Evolutionary conservation across 2,888 invertebrate species (phyloP).

Genomic region (Stramonita haemastoma): DNA sequence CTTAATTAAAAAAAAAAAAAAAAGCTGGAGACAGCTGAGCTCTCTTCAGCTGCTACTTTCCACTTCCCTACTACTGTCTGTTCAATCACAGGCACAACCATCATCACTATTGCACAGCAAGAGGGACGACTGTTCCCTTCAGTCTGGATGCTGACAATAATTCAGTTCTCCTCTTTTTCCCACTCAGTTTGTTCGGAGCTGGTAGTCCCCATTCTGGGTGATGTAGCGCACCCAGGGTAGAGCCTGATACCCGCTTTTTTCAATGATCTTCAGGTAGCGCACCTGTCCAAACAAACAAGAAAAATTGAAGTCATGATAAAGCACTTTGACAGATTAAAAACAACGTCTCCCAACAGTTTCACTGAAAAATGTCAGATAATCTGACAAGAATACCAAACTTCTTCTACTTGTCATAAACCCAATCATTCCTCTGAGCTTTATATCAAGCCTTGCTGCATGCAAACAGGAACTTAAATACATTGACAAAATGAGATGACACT

Average conservation of each 20-base stretch:
- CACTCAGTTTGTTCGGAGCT: constrained; percentile 85
- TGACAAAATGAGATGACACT: no score
- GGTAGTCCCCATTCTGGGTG: constrained; percentile 99
- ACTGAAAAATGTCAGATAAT: no score
- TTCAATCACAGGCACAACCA: neutral
- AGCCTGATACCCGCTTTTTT: constrained; percentile 99
- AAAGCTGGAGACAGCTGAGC: neutral
- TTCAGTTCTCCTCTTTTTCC: neutral
- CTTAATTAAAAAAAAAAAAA: neutral
- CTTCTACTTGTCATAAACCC: no score
- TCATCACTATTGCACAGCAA: neutral
- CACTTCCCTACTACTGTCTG: neutral
- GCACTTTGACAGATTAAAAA: no score
- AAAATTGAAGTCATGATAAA: no score
- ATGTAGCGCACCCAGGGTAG: constrained; percentile 99
- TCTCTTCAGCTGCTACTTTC: neutral
- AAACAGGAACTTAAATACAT: no score
- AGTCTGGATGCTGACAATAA: neutral
- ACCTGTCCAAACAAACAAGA: constrained; percentile 79
- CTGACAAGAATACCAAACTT: no score
- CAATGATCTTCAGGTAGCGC: constrained; percentile 97
- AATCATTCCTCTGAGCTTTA: no score
- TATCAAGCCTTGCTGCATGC: no score
- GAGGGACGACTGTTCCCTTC: neutral
- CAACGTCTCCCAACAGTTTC: no score